These are phyloP conservation scores for Oasisia sp. DNA, from an alignment of 2,888 invertebrate genomes.

Conservation along the genomic window DNA sequence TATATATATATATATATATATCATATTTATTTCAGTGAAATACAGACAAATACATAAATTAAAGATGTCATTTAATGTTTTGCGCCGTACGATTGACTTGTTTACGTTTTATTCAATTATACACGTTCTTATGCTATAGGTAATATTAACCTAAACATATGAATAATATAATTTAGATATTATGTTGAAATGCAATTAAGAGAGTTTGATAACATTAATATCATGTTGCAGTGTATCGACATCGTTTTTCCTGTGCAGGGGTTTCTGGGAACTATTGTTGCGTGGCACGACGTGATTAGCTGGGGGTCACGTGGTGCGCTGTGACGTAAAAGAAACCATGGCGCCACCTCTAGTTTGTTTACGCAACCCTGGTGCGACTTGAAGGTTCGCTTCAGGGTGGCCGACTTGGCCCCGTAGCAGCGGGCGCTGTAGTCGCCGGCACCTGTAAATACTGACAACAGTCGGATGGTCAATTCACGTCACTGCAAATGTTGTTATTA, in stretches of 20 bases:
- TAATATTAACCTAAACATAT: too few relatives aligned
- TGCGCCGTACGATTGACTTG: too few relatives aligned
- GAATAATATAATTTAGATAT: too few relatives aligned
- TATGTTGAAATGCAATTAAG: too few relatives aligned
- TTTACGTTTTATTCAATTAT: too few relatives aligned
- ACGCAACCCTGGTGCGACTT: constrained; percentile 65
- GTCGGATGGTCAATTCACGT: neutral
- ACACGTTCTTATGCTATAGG: too few relatives aligned
- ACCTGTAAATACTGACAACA: constrained; percentile 61
- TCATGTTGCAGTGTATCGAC: neutral
- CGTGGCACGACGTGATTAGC: neutral
- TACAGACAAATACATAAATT: too few relatives aligned
- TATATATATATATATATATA: too few relatives aligned
- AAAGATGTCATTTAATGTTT: too few relatives aligned
- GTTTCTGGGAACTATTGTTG: neutral
- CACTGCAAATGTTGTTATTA: neutral
- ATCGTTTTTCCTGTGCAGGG: neutral
- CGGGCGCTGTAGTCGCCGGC: constrained; percentile 65
- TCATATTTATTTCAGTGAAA: too few relatives aligned
- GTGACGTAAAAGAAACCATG: neutral
- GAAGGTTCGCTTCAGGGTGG: constrained; percentile 61
- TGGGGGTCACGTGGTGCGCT: neutral
- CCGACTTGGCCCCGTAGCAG: constrained; percentile 67
- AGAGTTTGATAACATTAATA: too few relatives aligned
- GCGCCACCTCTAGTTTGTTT: constrained; percentile 63